These are phyloP conservation scores for Oscheius sp. DNA, from an alignment of 2,888 invertebrate genomes.

Conservation along the genomic window DNA sequence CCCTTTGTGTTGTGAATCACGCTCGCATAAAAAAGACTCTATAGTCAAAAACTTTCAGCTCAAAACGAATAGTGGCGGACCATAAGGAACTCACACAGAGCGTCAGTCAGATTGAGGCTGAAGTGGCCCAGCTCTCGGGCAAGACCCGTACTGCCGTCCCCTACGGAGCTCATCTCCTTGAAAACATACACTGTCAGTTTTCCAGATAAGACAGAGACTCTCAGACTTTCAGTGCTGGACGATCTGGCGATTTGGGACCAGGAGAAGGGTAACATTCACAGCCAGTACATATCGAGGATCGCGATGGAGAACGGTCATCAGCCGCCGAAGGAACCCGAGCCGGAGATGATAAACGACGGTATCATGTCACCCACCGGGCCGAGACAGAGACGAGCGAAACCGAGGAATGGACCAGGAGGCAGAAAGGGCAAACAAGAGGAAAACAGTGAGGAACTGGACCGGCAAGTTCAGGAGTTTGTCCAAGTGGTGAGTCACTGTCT, in stretches of 20 bases:
- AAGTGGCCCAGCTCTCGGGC: slow-evolving; percentile 43
- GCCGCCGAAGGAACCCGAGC: slow-evolving; percentile 31
- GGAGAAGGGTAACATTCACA: slow-evolving; percentile 9
- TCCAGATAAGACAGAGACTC: neutral
- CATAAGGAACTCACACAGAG: slow-evolving; percentile 56
- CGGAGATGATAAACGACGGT: slow-evolving; percentile 8
- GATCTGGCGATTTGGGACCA: slow-evolving; percentile 1
- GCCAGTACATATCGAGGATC: neutral
- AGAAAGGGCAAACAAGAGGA: slow-evolving; percentile 45
- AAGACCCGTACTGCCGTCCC: slow-evolving; percentile 40
- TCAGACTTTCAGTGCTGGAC: slow-evolving; percentile 4
- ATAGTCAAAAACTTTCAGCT: slow-evolving; percentile 35
- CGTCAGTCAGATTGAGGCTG: slow-evolving; percentile 42
- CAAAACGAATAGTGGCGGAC: slow-evolving; percentile 57
- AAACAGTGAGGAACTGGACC: slow-evolving; percentile 52
- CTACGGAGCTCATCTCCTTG: slow-evolving; percentile 42
- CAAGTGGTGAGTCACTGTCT: slow-evolving; percentile 40
- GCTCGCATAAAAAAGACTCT: no score
- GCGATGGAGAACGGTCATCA: slow-evolving; percentile 26
- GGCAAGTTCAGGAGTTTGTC: slow-evolving; percentile 55
- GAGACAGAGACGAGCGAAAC: slow-evolving; percentile 28
- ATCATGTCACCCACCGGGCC: slow-evolving; percentile 21
- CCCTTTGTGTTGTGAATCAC: no score
- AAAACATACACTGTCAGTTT: slow-evolving; percentile 39
- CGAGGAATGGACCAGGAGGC: slow-evolving; percentile 40